phyloP scores from a whole-genome alignment of 2,113 vertebrate genomes.

The Orthonyx spaldingii region DNA sequence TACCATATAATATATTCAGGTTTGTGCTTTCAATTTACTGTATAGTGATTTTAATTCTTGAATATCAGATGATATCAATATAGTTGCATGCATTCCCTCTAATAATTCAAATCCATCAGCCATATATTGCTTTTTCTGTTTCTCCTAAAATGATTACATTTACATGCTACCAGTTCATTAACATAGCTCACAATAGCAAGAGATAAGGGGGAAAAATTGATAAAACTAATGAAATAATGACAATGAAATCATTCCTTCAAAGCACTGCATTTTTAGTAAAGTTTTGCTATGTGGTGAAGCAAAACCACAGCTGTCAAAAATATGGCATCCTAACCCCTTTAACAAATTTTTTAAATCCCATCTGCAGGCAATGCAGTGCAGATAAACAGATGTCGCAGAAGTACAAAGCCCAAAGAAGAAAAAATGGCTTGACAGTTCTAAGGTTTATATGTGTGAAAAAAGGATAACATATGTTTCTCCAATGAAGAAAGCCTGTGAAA shows the following conservation, averaged over 20 bases:
- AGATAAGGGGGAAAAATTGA: neutral
- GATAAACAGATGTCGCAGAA: slow-evolving; percentile 64
- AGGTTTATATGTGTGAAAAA: slow-evolving; percentile 62
- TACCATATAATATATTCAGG: slow-evolving; percentile 17
- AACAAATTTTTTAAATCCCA: slow-evolving; percentile 60
- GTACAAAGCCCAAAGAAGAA: slow-evolving; percentile 60
- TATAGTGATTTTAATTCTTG: slow-evolving; percentile 45
- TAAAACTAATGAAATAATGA: slow-evolving; percentile 10
- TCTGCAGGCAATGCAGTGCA: slow-evolving; percentile 60
- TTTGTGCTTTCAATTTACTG: slow-evolving; percentile 65
- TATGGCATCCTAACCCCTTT: slow-evolving; percentile 41
- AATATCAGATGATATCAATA: slow-evolving; percentile 39
- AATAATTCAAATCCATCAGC: slow-evolving; percentile 55
- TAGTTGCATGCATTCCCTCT: slow-evolving; percentile 30
- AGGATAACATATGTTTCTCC: slow-evolving; percentile 61
- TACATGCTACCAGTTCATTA: neutral
- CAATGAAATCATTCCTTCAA: slow-evolving; percentile 20
- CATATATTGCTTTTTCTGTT: slow-evolving; percentile 24
- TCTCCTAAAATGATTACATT: slow-evolving; percentile 1
- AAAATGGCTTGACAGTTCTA: slow-evolving; percentile 58
- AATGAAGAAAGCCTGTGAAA: slow-evolving; percentile 26
- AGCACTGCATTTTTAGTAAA: slow-evolving; percentile 38
- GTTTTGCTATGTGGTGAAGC: slow-evolving; percentile 53
- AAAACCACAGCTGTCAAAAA: slow-evolving; percentile 68
- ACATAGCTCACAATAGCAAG: neutral